Evolutionary conservation across 1,140 invertebrate genomes (phyloP).

Genomic region (Plectrocnemia conspersa): DNA sequence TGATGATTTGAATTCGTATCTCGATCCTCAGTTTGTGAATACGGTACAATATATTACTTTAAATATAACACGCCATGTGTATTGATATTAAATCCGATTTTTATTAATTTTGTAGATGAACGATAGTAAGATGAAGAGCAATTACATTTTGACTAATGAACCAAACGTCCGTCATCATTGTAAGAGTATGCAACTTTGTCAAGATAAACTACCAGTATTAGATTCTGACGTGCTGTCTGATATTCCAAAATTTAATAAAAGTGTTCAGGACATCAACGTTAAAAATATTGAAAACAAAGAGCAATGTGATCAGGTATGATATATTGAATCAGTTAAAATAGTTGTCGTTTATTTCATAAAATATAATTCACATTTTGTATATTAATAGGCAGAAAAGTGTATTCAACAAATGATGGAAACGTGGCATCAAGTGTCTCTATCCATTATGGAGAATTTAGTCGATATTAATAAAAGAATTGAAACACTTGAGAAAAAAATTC

Average conservation of each 20-base stretch:
- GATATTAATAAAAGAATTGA: slow-evolving; percentile 32
- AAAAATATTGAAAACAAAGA: slow-evolving; percentile 30
- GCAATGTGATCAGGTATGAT: slow-evolving; percentile 28
- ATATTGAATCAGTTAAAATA: slow-evolving; percentile 7
- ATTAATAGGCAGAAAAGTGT: slow-evolving; percentile 31
- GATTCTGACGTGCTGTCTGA: slow-evolving; percentile 26
- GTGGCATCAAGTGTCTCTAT: slow-evolving; percentile 30
- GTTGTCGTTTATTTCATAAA: not conserved
- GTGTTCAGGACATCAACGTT: slow-evolving; percentile 26
- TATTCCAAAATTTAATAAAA: slow-evolving; percentile 24
- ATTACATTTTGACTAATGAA: slow-evolving; percentile 45
- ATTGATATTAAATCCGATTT: not conserved
- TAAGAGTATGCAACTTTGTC: slow-evolving; percentile 48
- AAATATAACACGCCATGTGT: not conserved
- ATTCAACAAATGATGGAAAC: slow-evolving; percentile 33
- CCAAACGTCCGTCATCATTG: slow-evolving; percentile 45
- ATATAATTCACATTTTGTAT: not conserved
- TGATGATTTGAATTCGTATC: slow-evolving; percentile 49
- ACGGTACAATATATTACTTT: slow-evolving; percentile 37
- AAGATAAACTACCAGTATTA: slow-evolving; percentile 37
- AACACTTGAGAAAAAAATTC: slow-evolving; percentile 21
- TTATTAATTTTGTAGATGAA: slow-evolving; percentile 44
- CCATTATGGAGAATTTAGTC: slow-evolving; percentile 33
- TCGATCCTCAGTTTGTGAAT: slow-evolving; percentile 48
- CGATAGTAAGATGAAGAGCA: slow-evolving; percentile 43